Base-by-base conservation (phyloP, 2,888 invertebrate species). In the Diachrysia chrysitis region DNA sequence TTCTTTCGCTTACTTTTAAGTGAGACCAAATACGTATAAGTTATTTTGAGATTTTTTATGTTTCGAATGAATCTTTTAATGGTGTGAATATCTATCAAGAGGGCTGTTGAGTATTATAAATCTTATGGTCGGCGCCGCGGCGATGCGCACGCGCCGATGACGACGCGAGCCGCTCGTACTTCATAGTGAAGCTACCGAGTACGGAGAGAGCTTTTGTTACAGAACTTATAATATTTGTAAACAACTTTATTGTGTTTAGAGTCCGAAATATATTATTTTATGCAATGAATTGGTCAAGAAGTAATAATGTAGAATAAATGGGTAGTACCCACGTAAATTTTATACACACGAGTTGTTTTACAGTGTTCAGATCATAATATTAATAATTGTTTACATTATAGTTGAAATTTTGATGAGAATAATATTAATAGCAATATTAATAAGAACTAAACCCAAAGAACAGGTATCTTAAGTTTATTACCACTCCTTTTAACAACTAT, bases 111-210 rank as follows among this genome's bases (percentile, higher is more conserved):
- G 78, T 79, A 73, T 75, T 82, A 83, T 88, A 85, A 86, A 87
- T 88, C 83, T 83, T 59, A 29, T 19, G 63, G 81, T 66, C 73
- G 86, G 85, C 86, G 86, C 85, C 86, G 80, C 35, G 42, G 42
- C 60, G 65, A 29, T 67, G 80, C 69, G 76, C 66, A 58, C 58
- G 64, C 73, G 81, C 56, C 66, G 60, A 56, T 67, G 71, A 63
- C 66, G 68, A 60, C 16, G 58, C 25, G 62, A 58, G 56, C 29
- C 58, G 56, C 63, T 62, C 58, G 35, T 67, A 69, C 60, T 66
- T 75, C 76, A 78, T 79, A 79, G 78, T 72, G 59, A 32, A 48
- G 71, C 73, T 74, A 61, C 73, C 63, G 32, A 71, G 57, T 76
- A 69, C 83, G 79, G 78, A 83, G 66, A 71, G 23, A 63, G 71